These are phyloP conservation scores for Diabrotica balteata DNA, from an alignment of 2,888 invertebrate species.

Conservation along the genomic window DNA sequence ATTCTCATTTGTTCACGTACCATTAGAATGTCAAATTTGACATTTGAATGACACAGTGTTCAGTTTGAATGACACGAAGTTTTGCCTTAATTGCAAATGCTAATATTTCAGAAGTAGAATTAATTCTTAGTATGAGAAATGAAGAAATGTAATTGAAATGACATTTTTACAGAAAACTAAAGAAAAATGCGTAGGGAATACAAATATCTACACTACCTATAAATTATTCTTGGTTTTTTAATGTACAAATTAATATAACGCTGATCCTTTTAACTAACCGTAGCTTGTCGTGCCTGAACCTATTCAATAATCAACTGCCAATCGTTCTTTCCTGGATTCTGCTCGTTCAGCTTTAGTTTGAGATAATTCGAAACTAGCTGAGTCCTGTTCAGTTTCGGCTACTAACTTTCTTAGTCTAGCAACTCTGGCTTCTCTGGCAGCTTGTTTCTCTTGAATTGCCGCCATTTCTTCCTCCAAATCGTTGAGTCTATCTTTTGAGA, in stretches of 20 bases:
- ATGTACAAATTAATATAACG: background rate
- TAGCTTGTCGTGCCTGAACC: background rate
- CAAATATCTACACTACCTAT: background rate
- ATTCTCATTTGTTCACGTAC: too few species aligned
- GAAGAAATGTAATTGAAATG: conserved; percentile 1
- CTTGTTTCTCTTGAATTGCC: conserved; percentile 72
- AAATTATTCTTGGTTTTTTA: conserved; percentile 3
- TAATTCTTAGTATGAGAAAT: background rate
- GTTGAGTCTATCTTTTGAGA: conserved; percentile 69
- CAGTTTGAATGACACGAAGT: too few species aligned
- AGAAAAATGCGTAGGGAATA: too few species aligned
- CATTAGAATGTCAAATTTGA: too few species aligned
- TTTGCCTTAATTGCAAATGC: too few species aligned
- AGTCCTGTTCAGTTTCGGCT: conserved; percentile 64
- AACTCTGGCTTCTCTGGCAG: conserved; percentile 74
- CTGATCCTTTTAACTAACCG: background rate
- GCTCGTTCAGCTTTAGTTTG: conserved; percentile 43
- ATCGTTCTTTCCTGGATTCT: conserved; percentile 46
- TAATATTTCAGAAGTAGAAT: too few species aligned
- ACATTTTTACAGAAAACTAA: background rate
- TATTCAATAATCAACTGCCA: conserved; percentile 14
- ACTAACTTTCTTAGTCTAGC: conserved; percentile 75
- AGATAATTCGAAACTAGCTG: conserved; percentile 55
- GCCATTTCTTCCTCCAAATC: conserved; percentile 81
- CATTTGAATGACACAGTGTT: too few species aligned